Evolutionary conservation across 2,113 vertebrate genomes (phyloP).

Genomic region (Aptenodytes forsteri): DNA sequence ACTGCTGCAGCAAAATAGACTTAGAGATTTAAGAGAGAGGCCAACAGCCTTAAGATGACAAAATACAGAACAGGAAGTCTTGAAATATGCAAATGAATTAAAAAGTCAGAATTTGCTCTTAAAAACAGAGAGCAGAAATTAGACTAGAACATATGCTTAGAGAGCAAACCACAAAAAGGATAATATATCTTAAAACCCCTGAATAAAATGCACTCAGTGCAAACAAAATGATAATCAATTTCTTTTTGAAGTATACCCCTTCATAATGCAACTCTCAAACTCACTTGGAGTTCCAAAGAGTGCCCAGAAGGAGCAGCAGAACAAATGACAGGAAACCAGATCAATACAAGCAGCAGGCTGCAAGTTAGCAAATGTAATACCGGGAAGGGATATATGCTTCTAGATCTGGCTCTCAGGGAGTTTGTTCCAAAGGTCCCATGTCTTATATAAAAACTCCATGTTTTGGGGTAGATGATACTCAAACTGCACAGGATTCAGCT

Average conservation of each 20-base stretch:
- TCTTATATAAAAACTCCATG: neutral
- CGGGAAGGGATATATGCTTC: neutral
- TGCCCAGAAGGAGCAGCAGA: neutral
- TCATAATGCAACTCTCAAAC: neutral
- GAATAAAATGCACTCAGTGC: neutral
- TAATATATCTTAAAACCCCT: neutral
- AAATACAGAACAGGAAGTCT: constrained; percentile 75
- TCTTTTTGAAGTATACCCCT: neutral
- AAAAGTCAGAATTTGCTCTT: constrained; percentile 6
- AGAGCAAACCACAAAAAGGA: neutral
- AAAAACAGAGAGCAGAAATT: neutral
- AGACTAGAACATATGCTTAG: neutral
- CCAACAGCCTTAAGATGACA: constrained; percentile 63
- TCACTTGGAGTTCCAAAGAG: neutral
- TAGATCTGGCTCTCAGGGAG: neutral
- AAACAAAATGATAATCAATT: neutral
- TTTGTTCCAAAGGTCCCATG: neutral
- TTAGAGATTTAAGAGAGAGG: constrained; percentile 47
- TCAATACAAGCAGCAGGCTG: neutral
- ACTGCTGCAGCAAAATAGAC: constrained; percentile 31
- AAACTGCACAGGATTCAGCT: neutral
- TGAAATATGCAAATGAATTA: constrained; percentile 35
- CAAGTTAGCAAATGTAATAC: neutral
- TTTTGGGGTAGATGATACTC: neutral
- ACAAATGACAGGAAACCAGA: neutral